Evolutionary conservation across 2,797 vertebrate genomes (phyloP), one percentile per base, ranked within the genome.

Genomic region (Enteromius treurensis): DNA sequence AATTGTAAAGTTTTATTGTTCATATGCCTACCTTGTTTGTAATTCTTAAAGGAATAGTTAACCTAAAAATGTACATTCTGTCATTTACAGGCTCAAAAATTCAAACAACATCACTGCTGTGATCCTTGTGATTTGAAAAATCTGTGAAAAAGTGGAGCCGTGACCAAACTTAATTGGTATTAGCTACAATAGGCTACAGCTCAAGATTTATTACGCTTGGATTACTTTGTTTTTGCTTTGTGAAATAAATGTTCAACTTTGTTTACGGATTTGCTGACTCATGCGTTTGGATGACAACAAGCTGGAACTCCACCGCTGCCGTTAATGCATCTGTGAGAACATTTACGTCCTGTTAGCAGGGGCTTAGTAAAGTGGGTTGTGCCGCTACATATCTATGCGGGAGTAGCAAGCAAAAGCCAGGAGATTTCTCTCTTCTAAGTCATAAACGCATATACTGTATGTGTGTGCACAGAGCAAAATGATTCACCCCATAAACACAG

Each of bases 401-500:
- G 14, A 32, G n/a, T 37, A 73, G 47, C 21, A 69, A 26, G 32
- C 14, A 67, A 79, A 55, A 51, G 47, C 47, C 23, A 58, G 7
- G 23, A 42, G 37, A 42, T 49, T 49, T 77, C 14, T 77, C 7
- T 77, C 14, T 51, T 51, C 4, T n/a, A 77, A 82, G 60, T 68
- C 81, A 45, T 64, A 55, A 68, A 68, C 60, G 40, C 17, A 40
- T 17, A 74, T 21, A 71, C 34, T 1, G 32, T 21, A 49, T n/a
- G 15, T 5, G 10, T 23, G n/a, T 37, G 26, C 69, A 49, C 55
- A 70, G 49, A 64, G 1, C 29, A 15, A 73, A 81, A 65, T 75
- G 0, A 81, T 74, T 75, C 32, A 74, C 55, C 40, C 58, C 21
- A 81, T 37, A 51, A 81, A 81, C 58, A 75, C 75, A 71, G 53